These are phyloP conservation scores for Denticeps clupeoides DNA, from an alignment of 2,797 vertebrate genomes.

Conservation along the genomic window DNA sequence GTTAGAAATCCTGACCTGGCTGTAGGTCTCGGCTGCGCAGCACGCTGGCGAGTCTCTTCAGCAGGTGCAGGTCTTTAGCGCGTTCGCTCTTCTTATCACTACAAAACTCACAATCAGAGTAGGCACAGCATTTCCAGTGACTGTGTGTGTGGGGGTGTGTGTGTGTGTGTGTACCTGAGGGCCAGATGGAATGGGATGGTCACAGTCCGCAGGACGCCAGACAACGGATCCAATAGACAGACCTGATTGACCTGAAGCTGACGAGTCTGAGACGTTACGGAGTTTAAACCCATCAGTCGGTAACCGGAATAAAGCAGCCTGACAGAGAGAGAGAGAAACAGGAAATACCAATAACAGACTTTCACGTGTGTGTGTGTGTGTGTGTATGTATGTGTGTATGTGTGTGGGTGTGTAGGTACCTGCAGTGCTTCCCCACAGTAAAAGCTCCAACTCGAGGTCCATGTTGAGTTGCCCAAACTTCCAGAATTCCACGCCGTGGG, in stretches of 20 bases:
- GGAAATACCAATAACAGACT: not conserved
- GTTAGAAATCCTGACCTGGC: conserved; percentile 49
- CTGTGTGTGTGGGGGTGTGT: conserved; percentile 1
- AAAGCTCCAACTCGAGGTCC: conserved; percentile 91
- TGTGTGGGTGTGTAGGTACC: conserved; percentile 47
- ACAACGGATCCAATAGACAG: conserved; percentile 82
- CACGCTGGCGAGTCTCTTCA: conserved; percentile 74
- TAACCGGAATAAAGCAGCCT: conserved; percentile 91
- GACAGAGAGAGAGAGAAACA: conserved; percentile 7
- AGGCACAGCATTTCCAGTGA: no score
- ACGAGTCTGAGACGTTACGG: conserved; percentile 91
- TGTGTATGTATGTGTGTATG: not conserved
- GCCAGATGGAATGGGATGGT: conserved; percentile 91
- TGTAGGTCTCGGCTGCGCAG: conserved; percentile 58
- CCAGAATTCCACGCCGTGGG: conserved; percentile 84
- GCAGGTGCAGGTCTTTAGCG: conserved; percentile 90
- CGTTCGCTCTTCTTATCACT: conserved; percentile 96
- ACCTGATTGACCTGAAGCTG: conserved; percentile 92
- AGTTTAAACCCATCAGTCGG: conserved; percentile 95
- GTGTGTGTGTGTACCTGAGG: conserved; percentile 67
- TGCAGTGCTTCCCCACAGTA: conserved; percentile 92
- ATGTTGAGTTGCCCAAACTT: conserved; percentile 93
- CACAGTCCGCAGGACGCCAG: conserved; percentile 74
- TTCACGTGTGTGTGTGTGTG: not conserved
- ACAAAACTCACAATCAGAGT: no score